Evolutionary conservation across 2,888 invertebrate genomes (phyloP).

Genomic region (Nycteola revayana): DNA sequence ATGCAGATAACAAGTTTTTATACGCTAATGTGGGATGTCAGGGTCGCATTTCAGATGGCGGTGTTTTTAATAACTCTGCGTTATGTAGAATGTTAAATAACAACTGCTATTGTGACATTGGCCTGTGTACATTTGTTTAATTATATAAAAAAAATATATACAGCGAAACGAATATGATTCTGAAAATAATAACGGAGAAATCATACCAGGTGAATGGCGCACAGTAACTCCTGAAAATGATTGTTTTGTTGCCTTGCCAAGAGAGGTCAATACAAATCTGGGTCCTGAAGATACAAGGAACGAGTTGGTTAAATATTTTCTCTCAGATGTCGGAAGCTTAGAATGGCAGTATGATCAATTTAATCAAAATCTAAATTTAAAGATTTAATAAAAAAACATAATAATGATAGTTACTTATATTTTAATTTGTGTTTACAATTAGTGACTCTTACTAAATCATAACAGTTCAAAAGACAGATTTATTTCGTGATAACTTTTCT

Average conservation of each 20-base stretch:
- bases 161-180: constrained; percentile 16
- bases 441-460: too few relatives aligned
- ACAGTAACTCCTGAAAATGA: constrained; percentile 5
- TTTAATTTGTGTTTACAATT: too few relatives aligned
- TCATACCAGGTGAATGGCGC: constrained; percentile 10
- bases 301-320: constrained; percentile 14
- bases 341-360: constrained; percentile 17
- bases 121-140: constrained; percentile 9
- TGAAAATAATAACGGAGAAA: constrained; percentile 13
- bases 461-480: too few relatives aligned
- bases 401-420: too few relatives aligned
- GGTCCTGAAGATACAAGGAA: constrained; percentile 9
- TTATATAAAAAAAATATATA: constrained; percentile 8
- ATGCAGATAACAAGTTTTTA: constrained; percentile 47
- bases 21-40: constrained; percentile 26
- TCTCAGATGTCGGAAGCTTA: constrained; percentile 15
- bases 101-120: constrained; percentile 6
- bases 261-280: constrained; percentile 10
- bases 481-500: constrained; percentile 1
- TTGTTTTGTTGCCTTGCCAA: constrained; percentile 8
- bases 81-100: constrained; percentile 11
- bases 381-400: too few relatives aligned
- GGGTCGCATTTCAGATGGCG: constrained; percentile 19
- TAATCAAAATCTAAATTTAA: too few relatives aligned
- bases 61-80: constrained; percentile 14